Evolutionary conservation across 1,140 invertebrate genomes (phyloP).

Genomic region (Bombus turneri): DNA sequence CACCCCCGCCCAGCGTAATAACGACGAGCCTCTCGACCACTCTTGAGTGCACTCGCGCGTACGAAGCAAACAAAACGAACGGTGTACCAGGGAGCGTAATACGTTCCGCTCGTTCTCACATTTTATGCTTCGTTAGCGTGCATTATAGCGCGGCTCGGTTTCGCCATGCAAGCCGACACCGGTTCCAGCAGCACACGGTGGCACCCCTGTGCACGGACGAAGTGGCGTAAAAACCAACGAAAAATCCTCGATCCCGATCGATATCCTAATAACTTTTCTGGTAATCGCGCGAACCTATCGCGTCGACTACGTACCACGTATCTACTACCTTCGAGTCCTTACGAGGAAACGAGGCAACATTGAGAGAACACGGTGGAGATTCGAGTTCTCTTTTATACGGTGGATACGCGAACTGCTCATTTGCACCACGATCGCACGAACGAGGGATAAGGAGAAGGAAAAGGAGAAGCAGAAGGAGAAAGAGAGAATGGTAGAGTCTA

Average conservation of each 20-base stretch:
- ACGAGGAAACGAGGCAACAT: not conserved
- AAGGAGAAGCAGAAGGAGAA: conserved; percentile 9
- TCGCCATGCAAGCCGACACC: conserved; percentile 52
- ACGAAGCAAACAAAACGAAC: not conserved
- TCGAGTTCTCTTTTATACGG: conserved; percentile 30
- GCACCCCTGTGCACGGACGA: not conserved
- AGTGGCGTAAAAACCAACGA: conserved; percentile 33
- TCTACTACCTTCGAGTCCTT: not conserved
- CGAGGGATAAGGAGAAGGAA: not conserved
- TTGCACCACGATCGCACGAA: conserved; percentile 63
- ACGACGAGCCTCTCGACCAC: not conserved
- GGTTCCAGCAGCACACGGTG: conserved; percentile 3
- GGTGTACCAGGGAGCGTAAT: not conserved
- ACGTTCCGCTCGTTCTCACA: conserved; percentile 39
- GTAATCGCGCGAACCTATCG: conserved; percentile 72
- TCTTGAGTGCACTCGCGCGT: not conserved
- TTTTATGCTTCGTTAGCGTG: conserved; percentile 64
- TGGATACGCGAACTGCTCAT: conserved; percentile 54
- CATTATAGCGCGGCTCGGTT: conserved; percentile 38
- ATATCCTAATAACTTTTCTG: conserved; percentile 73
- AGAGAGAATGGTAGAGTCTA: conserved; percentile 42
- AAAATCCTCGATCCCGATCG: conserved; percentile 64
- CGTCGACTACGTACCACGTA: conserved; percentile 24
- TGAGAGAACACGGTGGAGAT: not conserved
- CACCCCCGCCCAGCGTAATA: conserved; percentile 31